Evolutionary conservation across 2,113 vertebrate genomes (phyloP).

Genomic region (Leucopsar rothschildi): DNA sequence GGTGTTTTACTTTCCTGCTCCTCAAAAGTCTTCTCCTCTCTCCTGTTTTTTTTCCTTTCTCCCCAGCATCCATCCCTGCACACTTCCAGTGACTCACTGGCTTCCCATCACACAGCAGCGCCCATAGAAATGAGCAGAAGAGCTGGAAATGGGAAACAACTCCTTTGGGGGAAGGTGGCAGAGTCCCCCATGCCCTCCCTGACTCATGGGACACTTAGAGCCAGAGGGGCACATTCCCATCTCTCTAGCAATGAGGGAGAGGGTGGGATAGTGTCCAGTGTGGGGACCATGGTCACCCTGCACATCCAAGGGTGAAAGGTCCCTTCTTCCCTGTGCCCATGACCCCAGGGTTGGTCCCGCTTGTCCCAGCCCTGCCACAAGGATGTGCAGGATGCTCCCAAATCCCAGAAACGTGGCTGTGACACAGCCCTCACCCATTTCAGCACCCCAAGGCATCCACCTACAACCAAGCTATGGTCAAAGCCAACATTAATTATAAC

Average conservation of each 20-base stretch:
- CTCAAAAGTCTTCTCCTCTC: neutral
- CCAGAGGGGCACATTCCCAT: fast-evolving
- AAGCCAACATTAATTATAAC: slow-evolving; percentile 22
- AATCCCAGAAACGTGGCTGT: neutral
- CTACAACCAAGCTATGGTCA: neutral
- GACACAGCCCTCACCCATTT: neutral
- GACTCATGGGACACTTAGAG: fast-evolving
- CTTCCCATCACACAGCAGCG: neutral
- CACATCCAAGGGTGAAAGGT: no score
- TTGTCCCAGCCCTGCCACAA: neutral
- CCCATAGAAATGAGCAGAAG: neutral
- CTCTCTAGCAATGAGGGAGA: fast-evolving
- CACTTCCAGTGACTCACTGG: neutral
- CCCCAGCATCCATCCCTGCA: neutral
- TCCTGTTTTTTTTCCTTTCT: neutral
- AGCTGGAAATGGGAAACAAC: neutral
- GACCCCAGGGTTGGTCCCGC: fast-evolving
- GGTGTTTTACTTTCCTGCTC: neutral
- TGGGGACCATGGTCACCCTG: fast-evolving
- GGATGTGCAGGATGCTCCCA: neutral
- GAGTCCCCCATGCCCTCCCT: neutral
- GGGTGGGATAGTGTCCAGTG: fast-evolving
- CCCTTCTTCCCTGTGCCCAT: neutral
- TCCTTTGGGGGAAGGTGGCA: fast-evolving
- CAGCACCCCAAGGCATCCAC: neutral